Base-by-base conservation (phyloP, 2,113 vertebrate genomes). In the Polyodon spathula region DNA sequence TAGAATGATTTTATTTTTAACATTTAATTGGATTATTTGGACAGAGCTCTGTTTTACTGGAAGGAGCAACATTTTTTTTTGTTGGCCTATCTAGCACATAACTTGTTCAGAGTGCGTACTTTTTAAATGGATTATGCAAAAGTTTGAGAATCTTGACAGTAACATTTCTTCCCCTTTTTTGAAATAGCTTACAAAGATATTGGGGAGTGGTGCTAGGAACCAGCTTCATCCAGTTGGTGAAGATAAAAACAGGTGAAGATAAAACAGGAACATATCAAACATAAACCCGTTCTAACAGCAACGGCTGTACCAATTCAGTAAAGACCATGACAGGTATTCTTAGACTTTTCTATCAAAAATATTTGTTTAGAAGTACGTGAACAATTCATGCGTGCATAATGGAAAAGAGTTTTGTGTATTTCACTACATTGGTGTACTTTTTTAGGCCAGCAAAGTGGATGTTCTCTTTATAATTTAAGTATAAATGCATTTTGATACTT, bases 21-120 rank as follows among this genome's bases (percentile, higher is more conserved):
- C 78, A 78, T 84, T 74, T 88, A 79, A 86, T 88, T 82, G 79
- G 86, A 89, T 88, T 86, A 83, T 88, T 88, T 90, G 90, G 88
- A 93, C 84, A 84, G 90, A 82, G 76, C 76, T 79, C 76, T 81
- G 63, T 50, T 77, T 88, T 83, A 84, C 84, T 86, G 81, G 70
- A 76, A 85, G 81, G 86, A 87, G 82, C 68, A 76, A 76, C 72
- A 76, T 81, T 71, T 62, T 70, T 88, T 90, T 87, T 89, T 84
- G 68, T 85, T 86, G 81, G 85, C 88, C 87, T 87, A 73, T 88
- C 80, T 87, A 81, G 75, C 79, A 78, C 82, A 80, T 81, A 77
- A 82, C 79, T 73, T 72, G 79, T 84, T 83, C 78, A 76, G 79
- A 79, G 60, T 69, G 80, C 73, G 77, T 75, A 74, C 71, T 76